A percentile compares a stretch with the other conserved stretches of the same genome.
These are phyloP conservation scores for Nasonia giraulti DNA, from an alignment of 1,140 invertebrate species.

Conservation along the genomic window DNA sequence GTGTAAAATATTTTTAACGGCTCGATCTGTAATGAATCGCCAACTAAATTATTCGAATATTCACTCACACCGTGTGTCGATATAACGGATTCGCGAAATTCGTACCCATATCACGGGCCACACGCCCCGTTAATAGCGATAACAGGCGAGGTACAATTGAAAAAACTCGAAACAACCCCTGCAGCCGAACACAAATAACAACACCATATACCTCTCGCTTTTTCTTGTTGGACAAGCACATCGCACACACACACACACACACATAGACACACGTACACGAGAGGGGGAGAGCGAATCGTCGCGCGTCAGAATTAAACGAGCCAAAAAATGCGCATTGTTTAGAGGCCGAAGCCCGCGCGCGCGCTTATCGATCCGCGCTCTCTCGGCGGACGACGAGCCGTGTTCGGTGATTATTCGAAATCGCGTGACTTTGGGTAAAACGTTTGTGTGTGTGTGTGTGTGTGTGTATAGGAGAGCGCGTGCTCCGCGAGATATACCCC, in stretches of 20 bases:
- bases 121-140: neutral
- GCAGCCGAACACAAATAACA: no score
- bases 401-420: constrained; percentile 44
- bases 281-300: neutral
- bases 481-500: neutral
- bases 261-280: neutral
- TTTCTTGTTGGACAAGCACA: neutral
- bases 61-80: neutral
- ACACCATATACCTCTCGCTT: neutral
- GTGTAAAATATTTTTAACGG: no score
- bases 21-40: neutral
- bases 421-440: constrained; percentile 42
- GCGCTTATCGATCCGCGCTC: constrained; percentile 36
- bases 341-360: neutral
- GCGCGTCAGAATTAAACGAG: neutral
- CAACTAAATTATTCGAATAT: neutral
- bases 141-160: neutral
- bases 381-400: neutral
- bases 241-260: no score
- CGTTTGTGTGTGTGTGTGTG: neutral
- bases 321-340: neutral
- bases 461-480: neutral
- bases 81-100: neutral
- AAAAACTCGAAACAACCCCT: no score
- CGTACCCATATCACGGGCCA: no score